Evolutionary conservation across 2,888 invertebrate genomes (phyloP).

Genomic region (Torymus aiolomorphi): DNA sequence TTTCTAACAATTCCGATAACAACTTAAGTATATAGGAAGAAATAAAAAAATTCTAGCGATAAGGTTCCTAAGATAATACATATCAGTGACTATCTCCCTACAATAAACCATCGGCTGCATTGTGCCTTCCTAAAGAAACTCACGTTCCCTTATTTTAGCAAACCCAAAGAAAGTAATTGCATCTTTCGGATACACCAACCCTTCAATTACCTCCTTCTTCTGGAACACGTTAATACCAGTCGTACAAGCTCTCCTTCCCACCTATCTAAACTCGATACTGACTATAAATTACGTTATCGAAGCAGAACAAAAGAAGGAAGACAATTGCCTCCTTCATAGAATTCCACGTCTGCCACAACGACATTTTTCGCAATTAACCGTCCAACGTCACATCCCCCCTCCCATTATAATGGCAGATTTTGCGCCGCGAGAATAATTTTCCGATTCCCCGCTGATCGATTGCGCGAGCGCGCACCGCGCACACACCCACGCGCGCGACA

Average conservation of each 20-base stretch:
- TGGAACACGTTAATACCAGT: conserved; percentile 2
- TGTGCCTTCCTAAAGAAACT: no score
- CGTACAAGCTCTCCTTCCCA: not conserved
- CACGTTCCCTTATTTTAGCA: no score
- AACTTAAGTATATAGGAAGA: no score
- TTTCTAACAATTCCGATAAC: no score
- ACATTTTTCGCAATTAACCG: conserved; percentile 38
- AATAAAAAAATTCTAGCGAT: no score
- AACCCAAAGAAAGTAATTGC: no score
- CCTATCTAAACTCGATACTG: not conserved
- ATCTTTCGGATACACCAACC: not conserved
- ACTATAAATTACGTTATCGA: not conserved
- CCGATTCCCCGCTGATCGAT: conserved; percentile 14
- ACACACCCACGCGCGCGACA: not conserved
- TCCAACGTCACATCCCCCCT: not conserved
- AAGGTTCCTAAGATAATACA: no score
- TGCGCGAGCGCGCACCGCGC: not conserved
- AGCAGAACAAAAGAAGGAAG: not conserved
- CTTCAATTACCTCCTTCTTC: not conserved
- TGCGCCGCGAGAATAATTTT: conserved; percentile 13
- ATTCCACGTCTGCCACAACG: not conserved
- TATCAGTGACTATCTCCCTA: no score
- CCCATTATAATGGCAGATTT: conserved; percentile 38
- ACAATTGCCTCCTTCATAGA: conserved; percentile 34
- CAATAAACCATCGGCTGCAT: no score